phyloP scores from a whole-genome alignment of 2,113 vertebrate species.

The Nibea albiflora region DNA sequence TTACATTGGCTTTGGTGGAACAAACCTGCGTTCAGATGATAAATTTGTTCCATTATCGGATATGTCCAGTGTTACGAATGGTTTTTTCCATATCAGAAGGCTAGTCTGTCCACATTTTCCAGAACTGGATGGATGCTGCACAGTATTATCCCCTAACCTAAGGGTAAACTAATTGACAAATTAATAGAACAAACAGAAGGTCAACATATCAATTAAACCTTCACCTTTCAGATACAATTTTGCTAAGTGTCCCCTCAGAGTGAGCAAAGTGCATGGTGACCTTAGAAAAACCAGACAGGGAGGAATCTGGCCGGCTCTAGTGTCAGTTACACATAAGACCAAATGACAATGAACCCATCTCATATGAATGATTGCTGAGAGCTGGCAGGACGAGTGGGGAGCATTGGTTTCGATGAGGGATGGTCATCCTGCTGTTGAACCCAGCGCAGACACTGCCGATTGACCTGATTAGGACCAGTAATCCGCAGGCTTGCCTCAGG shows the following conservation, averaged over 20 bases:
- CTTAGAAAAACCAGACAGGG: conserved; percentile 64
- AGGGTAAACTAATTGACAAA: conserved; percentile 20
- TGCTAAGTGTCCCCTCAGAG: conserved; percentile 42
- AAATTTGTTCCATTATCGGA: not conserved
- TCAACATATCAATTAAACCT: conserved; percentile 59
- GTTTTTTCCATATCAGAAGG: not conserved
- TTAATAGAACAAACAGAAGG: conserved; percentile 53
- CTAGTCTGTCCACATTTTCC: not conserved
- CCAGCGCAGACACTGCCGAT: conserved; percentile 55
- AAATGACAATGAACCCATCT: conserved; percentile 41
- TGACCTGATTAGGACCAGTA: conserved; percentile 82
- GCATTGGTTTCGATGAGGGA: conserved; percentile 38
- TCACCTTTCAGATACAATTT: conserved; percentile 68
- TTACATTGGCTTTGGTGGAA: conserved; percentile 14
- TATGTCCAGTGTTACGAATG: not conserved
- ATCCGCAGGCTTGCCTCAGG: conserved; percentile 71
- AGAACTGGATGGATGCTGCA: not conserved
- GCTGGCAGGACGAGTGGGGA: conserved; percentile 18
- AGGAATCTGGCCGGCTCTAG: conserved; percentile 25
- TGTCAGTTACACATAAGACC: conserved; percentile 40
- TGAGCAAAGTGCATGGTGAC: conserved; percentile 65
- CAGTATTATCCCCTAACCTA: too few species aligned
- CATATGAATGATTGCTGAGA: conserved; percentile 18
- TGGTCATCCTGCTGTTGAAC: conserved; percentile 54
- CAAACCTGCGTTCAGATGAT: not conserved